A percentile compares a stretch with the other conserved stretches of the same genome.
Evolutionary conservation across 1,140 invertebrate species (phyloP).

Genomic region (Nixonia krombeini): DNA sequence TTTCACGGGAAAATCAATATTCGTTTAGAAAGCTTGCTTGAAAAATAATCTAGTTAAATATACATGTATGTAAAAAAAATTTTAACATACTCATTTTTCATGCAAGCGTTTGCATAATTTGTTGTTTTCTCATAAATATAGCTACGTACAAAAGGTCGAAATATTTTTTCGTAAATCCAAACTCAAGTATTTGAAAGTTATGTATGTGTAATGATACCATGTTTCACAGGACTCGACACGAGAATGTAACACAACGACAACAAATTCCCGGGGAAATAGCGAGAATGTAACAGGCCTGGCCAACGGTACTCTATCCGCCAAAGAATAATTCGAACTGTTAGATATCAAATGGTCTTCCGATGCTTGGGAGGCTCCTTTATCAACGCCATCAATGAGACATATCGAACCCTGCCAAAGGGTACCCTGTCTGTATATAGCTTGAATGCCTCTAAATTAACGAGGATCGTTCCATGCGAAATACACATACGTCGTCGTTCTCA

Average conservation of each 20-base stretch:
- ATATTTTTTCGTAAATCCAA: no score
- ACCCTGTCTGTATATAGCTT: conserved; percentile 66
- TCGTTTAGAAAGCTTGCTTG: conserved; percentile 21
- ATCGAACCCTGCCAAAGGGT: conserved; percentile 57
- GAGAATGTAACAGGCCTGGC: conserved; percentile 58
- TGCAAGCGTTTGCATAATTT: no score
- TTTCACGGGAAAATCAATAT: no score
- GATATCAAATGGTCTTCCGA: conserved; percentile 56
- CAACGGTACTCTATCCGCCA: conserved; percentile 65
- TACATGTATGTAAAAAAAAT: no score
- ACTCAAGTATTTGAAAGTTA: no score
- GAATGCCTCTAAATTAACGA: conserved; percentile 62
- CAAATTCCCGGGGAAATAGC: conserved; percentile 56
- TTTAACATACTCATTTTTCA: no score
- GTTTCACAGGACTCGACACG: conserved; percentile 63
- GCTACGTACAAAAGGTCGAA: no score
- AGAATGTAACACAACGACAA: conserved; percentile 58
- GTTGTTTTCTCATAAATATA: no score
- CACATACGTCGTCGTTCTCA: conserved; percentile 56
- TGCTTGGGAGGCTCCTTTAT: conserved; percentile 50
- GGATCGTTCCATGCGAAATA: conserved; percentile 59
- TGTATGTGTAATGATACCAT: conserved; percentile 1
- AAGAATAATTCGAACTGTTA: conserved; percentile 61
- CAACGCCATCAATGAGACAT: conserved; percentile 65
- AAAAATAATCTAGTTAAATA: no score